phyloP scores from a whole-genome alignment of 2,113 vertebrate genomes.

The Bubo blakistoni region DNA sequence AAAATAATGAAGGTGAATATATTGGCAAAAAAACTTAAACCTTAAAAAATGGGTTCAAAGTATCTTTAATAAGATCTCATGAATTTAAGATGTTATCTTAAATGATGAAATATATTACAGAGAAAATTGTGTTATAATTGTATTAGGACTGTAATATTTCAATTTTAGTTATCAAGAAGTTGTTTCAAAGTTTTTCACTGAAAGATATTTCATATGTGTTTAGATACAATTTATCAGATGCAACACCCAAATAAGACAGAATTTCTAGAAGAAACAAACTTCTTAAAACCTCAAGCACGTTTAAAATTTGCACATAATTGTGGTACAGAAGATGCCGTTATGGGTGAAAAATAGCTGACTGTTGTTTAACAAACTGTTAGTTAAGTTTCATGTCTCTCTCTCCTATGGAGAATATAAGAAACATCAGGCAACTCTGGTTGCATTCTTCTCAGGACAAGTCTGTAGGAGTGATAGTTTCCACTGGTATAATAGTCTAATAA shows the following conservation, averaged over 20 bases:
- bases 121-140: neutral
- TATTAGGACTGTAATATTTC: neutral
- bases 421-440: neutral
- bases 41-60: neutral
- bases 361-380: neutral
- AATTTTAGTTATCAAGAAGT: neutral
- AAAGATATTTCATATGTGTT: neutral
- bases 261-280: neutral
- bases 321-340: neutral
- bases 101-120: neutral
- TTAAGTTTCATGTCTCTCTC: neutral
- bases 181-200: neutral
- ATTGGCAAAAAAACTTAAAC: neutral
- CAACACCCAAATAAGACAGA: neutral
- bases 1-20: neutral
- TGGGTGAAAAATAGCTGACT: neutral
- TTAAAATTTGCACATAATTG: neutral
- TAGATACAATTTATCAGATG: neutral
- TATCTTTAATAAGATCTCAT: neutral
- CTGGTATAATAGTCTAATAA: neutral
- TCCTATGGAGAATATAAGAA: neutral
- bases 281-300: neutral
- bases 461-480: neutral
- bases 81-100: neutral
- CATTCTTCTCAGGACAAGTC: neutral